A percentile compares a stretch with the other conserved stretches of the same genome.
These are phyloP conservation scores for Papio anubis DNA, from an alignment of 2,113 vertebrate genomes.

Conservation along the genomic window DNA sequence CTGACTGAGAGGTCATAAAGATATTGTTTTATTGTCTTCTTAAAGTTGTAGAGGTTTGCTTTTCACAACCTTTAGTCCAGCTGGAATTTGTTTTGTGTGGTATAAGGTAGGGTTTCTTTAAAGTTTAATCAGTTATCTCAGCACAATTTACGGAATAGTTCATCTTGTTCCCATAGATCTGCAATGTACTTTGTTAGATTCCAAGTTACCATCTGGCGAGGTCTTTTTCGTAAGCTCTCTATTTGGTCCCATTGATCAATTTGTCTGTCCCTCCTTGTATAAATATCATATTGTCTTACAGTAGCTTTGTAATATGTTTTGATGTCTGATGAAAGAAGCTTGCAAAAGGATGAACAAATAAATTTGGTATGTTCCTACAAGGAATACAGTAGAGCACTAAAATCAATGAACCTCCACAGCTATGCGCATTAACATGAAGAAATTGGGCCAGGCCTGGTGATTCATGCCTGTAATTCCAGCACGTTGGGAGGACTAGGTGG, in stretches of 20 bases:
- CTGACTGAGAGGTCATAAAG: not conserved
- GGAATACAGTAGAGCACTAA: not conserved
- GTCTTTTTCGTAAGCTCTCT: not conserved
- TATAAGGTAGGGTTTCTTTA: not conserved
- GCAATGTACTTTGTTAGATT: not conserved
- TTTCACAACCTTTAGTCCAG: not conserved
- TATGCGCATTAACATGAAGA: not conserved
- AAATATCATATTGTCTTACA: not conserved
- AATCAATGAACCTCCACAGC: not conserved
- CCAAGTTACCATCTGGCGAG: not conserved
- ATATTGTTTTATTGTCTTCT: not conserved
- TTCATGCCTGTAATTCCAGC: too few relatives aligned
- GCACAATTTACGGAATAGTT: not conserved
- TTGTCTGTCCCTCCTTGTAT: not conserved
- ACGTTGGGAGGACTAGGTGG: too few relatives aligned
- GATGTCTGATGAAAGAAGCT: not conserved
- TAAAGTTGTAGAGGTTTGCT: not conserved
- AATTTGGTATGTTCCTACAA: not conserved
- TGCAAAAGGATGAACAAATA: not conserved
- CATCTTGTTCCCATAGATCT: not conserved
- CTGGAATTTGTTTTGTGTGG: not conserved
- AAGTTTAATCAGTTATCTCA: not conserved
- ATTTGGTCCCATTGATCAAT: not conserved
- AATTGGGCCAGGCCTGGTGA: too few relatives aligned
- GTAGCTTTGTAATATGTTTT: not conserved